Conservation (phyloP, 2,113 vertebrate genomes). For the Phalacrocorax brasilianus region DNA sequence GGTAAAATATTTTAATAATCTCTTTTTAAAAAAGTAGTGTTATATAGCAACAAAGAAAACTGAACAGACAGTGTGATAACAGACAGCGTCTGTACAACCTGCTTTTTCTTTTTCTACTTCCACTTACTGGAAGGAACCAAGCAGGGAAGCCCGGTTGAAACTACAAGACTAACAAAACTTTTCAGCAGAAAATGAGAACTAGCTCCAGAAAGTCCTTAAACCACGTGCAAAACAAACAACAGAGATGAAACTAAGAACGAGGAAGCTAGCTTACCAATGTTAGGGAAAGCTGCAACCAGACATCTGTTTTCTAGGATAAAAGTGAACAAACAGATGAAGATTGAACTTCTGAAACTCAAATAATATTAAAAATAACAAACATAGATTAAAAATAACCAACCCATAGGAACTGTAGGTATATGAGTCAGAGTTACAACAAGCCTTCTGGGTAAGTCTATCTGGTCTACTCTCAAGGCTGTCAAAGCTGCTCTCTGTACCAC, state of each 20-base stretch:
- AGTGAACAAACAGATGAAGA: not conserved
- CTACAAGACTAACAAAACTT: not conserved
- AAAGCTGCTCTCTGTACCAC: not conserved
- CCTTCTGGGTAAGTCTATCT: not conserved
- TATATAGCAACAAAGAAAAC: not conserved
- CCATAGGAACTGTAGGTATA: not conserved
- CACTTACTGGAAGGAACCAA: not conserved
- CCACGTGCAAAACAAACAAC: not conserved
- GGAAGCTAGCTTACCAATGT: not conserved
- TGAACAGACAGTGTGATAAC: not conserved
- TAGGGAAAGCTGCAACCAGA: not conserved
- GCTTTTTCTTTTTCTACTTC: not conserved
- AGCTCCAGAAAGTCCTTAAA: not conserved
- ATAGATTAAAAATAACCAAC: not conserved
- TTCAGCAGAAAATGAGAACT: not conserved
- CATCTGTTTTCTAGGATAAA: not conserved
- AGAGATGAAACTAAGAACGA: not conserved
- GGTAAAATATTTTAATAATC: not conserved
- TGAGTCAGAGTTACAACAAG: not conserved
- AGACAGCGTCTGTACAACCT: not conserved
- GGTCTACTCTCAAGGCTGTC: not conserved
- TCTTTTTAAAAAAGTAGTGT: not conserved
- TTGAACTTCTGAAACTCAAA: not conserved
- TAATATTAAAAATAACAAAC: not conserved
- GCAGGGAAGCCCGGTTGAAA: not conserved